Evolutionary conservation across 2,888 invertebrate genomes (phyloP), one percentile per base, ranked within the genome.

Genomic region (Dryococelus australis): DNA sequence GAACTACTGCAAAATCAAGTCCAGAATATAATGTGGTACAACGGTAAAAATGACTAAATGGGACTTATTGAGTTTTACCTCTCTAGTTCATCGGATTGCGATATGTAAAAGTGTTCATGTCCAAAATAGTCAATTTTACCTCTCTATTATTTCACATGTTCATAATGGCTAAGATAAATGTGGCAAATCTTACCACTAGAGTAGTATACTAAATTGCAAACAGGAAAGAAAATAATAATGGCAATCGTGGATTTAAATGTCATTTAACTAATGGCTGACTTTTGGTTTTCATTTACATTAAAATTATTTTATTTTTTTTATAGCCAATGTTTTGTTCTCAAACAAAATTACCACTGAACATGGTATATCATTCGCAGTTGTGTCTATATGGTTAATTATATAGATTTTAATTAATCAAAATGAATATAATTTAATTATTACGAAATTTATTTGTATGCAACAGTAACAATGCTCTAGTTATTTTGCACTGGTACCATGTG

Each of bases 1-100:
- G 27, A 81, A 81, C 81, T 12, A 27, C 27, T 35, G 81, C 9
- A 81, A 12, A 81, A 35, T 81, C 20, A 81, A 35, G 81, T 81
- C 81, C 81, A 81, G 81, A 81, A 81, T 81, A 20, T 8, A 81
- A 35, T 5, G 28, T 81, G 28, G 20, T 81, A 81, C 8, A 81
- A 35, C 9, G 35, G 81, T 81, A 81, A 81, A 81, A 81, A 81
- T 81, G 27, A 81, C 81, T 35, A 81, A 81, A 81, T 81, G 81
- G 81, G 28, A 81, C 27, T 81, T 81, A n/a, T 10, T 81, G 13
- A 81, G 20, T 81, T 81, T 81, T 27, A 27, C 27, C 20, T 20
- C 35, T 81, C 28, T 81, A 10, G 81, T 81, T 81, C 13, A 12
- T 35, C 81, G 6, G 28, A 81, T 81, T 35, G 20, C 28, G 35